phyloP scores from a whole-genome alignment of 1,140 invertebrate genomes.

The Monochamus saltuarius region DNA sequence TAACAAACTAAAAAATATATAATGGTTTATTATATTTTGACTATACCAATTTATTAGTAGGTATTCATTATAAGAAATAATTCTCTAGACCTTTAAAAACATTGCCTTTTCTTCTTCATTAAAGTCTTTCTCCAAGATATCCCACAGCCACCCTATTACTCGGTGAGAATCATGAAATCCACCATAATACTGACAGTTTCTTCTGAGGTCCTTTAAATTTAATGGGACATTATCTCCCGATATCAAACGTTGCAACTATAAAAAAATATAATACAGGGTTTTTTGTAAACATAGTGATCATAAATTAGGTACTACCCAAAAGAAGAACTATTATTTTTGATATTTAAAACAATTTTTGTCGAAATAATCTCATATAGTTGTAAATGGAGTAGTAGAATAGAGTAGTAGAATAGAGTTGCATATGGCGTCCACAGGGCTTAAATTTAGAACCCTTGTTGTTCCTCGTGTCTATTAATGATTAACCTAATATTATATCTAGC shows the following conservation, averaged over 20 bases:
- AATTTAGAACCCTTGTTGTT: too few species aligned
- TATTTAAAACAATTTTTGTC: too few species aligned
- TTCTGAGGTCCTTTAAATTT: slow-evolving; percentile 86
- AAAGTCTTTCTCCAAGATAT: slow-evolving; percentile 96
- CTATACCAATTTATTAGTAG: not conserved
- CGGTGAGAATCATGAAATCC: slow-evolving; percentile 98
- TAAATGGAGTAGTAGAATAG: too few species aligned
- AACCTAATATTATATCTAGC: too few species aligned
- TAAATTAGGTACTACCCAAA: too few species aligned
- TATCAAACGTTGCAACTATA: slow-evolving; percentile 81
- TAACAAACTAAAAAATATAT: slow-evolving; percentile 82
- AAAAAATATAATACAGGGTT: slow-evolving; percentile 20
- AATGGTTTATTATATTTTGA: slow-evolving; percentile 4
- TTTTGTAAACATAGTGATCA: too few species aligned
- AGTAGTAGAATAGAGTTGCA: too few species aligned
- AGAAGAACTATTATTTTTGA: too few species aligned
- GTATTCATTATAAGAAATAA: not conserved
- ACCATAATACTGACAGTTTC: slow-evolving; percentile 97
- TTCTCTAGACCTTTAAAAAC: slow-evolving; percentile 79
- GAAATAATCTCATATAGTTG: too few species aligned
- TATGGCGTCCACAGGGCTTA: too few species aligned
- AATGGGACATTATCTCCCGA: slow-evolving; percentile 89
- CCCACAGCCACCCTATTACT: slow-evolving; percentile 98
- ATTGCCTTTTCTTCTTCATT: slow-evolving; percentile 85
- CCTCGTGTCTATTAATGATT: too few species aligned